Percentiles rank a stretch among this genome's conserved stretches.
Evolutionary conservation across 1,140 invertebrate genomes (phyloP).

Genomic region (Xylocopa sonorina): DNA sequence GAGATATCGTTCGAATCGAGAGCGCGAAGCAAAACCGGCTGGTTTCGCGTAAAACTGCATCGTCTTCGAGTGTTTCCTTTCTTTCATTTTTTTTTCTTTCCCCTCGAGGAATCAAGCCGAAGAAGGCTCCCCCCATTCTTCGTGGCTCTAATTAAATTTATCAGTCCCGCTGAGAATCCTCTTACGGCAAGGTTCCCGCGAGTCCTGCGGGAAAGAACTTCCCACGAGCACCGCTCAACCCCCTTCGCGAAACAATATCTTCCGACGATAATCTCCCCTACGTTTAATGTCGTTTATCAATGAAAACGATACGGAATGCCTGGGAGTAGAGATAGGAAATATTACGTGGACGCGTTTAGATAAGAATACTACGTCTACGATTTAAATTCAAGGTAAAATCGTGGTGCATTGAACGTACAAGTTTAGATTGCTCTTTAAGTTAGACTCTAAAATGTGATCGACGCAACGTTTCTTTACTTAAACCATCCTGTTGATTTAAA

Average conservation of each 20-base stretch:
- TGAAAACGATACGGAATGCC: background rate
- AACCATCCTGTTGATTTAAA: too few relatives aligned
- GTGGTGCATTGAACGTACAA: background rate
- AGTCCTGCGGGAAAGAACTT: constrained; percentile 44
- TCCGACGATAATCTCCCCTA: background rate
- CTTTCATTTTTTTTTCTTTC: too few relatives aligned
- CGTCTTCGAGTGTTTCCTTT: background rate
- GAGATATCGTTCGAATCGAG: constrained; percentile 43
- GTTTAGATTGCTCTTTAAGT: background rate
- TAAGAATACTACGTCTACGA: background rate
- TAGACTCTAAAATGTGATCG: too few relatives aligned
- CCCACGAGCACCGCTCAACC: constrained; percentile 48
- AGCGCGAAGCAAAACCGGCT: background rate
- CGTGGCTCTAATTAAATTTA: constrained; percentile 55
- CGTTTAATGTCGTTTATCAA: constrained; percentile 32
- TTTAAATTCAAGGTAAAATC: background rate
- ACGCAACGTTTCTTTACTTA: too few relatives aligned
- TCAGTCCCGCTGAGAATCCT: constrained; percentile 59
- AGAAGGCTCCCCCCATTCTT: background rate
- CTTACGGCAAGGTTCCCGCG: constrained; percentile 52
- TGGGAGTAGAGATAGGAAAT: background rate
- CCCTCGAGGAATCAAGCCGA: too few relatives aligned
- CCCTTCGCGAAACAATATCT: constrained; percentile 37
- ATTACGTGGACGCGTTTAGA: background rate
- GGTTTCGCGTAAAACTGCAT: constrained; percentile 16